A percentile compares a stretch with the other conserved stretches of the same genome.
phyloP scores from a whole-genome alignment of 2,797 vertebrate genomes.

The Hemitrygon akajei region DNA sequence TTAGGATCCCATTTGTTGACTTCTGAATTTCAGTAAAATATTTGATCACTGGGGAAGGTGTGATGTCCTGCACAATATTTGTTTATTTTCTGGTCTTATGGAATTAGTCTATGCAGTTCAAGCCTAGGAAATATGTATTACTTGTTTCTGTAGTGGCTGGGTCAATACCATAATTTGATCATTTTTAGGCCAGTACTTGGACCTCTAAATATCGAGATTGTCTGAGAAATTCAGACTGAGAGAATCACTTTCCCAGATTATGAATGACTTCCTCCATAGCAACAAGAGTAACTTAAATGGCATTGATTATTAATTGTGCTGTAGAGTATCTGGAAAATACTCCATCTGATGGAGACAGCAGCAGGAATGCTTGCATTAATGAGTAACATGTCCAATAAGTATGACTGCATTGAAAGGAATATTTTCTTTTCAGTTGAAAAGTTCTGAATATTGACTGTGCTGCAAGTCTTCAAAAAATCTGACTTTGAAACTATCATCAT shows the following conservation, averaged over 20 bases:
- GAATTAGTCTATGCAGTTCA: background rate
- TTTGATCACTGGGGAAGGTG: background rate
- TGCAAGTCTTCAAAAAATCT: background rate
- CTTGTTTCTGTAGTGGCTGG: too few relatives aligned
- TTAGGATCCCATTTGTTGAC: background rate
- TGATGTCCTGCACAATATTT: background rate
- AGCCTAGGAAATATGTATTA: background rate
- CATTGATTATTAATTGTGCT: background rate
- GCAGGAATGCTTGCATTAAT: background rate
- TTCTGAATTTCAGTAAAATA: background rate
- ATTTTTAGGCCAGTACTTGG: background rate
- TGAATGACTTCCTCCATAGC: background rate
- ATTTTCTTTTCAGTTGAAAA: background rate
- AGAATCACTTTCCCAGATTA: background rate
- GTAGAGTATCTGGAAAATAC: background rate
- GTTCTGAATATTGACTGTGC: too few relatives aligned
- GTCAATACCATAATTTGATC: too few relatives aligned
- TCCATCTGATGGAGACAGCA: background rate
- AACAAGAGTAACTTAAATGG: background rate
- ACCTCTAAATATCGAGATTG: background rate
- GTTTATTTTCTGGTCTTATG: background rate
- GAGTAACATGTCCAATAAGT: background rate
- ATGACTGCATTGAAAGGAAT: background rate
- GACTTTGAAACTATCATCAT: background rate
- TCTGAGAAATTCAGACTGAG: background rate